Evolutionary conservation across 1,140 invertebrate species (phyloP), one percentile per base, ranked within the genome.

Genomic region (Calosoma granatense): DNA sequence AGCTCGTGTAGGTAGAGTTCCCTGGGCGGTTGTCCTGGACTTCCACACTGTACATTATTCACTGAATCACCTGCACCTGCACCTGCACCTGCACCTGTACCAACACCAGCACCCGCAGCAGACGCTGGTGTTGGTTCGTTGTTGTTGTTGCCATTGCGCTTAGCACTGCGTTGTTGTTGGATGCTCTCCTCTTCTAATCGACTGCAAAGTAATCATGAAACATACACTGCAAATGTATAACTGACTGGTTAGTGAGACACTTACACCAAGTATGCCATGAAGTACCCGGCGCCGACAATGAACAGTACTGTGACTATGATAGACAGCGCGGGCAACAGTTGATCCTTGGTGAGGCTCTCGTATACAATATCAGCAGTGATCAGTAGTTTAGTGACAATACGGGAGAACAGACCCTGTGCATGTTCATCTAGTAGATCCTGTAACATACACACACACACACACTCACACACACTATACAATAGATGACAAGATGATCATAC

Each of bases 1-100:
- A 98, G 76, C 72, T 98, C 96, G 69, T 98, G 93, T 30, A 99
- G 76, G 55, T 84, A 80, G 19, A 95, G 72, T 70, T 90, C 87
- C 0, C 41, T 9, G 9, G 41, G 41, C 3, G 41, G 41, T 17
- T 56, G 66, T 69, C 56, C 66, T 71, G 61, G 61, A 69, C 52
- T 73, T 70, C 14, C 26, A 6, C 26, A 4, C 15, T 17, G 6
- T 4, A 47, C 60, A 73, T 70, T 64, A 72, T 6, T 4, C 15
- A 47, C 9, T 4, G 26, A 30, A 30, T 30, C 26, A 30, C 26
- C 26, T 6, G 26, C 6, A n/a, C n/a, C n/a, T n/a, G n/a, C n/a
- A n/a, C n/a, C n/a, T n/a, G n/a, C n/a, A n/a, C n/a, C n/a, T 6
- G 6, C 26, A 9, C 26, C n/a, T 9, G n/a, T n/a, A 36, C 26